Conservation (phyloP, 2,113 vertebrate genomes). For the Oryzias curvinotus region DNA sequence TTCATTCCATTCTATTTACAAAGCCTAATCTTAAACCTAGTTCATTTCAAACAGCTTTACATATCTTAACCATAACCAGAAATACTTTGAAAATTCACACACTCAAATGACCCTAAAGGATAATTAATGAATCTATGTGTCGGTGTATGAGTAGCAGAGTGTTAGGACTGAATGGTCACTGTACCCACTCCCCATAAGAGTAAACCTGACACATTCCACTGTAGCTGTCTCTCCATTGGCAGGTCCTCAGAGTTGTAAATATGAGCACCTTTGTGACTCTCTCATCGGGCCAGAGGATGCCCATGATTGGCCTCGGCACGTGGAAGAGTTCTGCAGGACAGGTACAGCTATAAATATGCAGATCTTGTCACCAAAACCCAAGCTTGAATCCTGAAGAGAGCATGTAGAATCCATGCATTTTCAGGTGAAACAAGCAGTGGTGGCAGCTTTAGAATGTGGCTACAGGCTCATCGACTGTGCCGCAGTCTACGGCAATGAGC, state of each 20-base stretch:
- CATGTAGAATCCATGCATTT: not conserved
- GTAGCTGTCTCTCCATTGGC: slow-evolving; percentile 4
- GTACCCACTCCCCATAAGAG: not conserved
- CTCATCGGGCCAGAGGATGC: slow-evolving; percentile 69
- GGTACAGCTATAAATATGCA: slow-evolving; percentile 19
- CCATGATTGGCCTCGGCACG: slow-evolving; percentile 73
- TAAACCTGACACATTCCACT: slow-evolving; percentile 7
- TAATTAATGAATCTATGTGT: slow-evolving; percentile 49
- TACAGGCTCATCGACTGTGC: slow-evolving; percentile 80
- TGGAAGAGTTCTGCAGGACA: slow-evolving; percentile 77
- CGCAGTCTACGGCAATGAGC: slow-evolving; percentile 74
- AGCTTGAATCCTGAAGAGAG: not conserved
- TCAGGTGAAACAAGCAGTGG: slow-evolving; percentile 76
- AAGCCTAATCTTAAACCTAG: too few relatives aligned
- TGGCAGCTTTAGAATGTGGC: slow-evolving; percentile 73
- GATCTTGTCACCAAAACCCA: not conserved
- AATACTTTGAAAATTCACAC: not conserved
- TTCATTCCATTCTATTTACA: too few relatives aligned
- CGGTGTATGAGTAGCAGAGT: slow-evolving; percentile 50
- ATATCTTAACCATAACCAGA: not conserved
- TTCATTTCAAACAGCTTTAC: not conserved
- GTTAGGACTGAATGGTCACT: slow-evolving; percentile 36
- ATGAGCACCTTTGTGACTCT: slow-evolving; percentile 69
- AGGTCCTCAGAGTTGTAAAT: slow-evolving; percentile 17
- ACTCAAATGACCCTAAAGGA: not conserved